A percentile compares a stretch with the other conserved stretches of the same genome.
phyloP scores from a whole-genome alignment of 2,888 invertebrate genomes.

The Acrocera orbiculus region DNA sequence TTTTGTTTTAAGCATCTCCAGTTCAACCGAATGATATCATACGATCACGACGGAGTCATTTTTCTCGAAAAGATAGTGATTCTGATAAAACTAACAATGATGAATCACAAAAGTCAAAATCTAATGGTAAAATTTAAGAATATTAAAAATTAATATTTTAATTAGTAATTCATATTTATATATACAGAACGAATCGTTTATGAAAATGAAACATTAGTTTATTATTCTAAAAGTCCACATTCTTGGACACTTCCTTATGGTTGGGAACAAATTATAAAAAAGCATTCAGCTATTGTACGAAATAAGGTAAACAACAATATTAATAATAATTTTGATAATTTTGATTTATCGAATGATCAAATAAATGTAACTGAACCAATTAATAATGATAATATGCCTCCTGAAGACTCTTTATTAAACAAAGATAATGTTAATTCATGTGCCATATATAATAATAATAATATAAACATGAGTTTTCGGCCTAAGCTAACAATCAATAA shows the following conservation, averaged over 20 bases:
- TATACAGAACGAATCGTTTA: constrained; percentile 26
- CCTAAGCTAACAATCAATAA: too few relatives aligned
- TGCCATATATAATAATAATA: not conserved
- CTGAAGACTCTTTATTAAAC: constrained; percentile 5
- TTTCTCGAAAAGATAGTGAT: constrained; percentile 30
- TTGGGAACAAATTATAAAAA: constrained; percentile 26
- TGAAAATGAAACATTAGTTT: constrained; percentile 27
- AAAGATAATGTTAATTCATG: constrained; percentile 3
- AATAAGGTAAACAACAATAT: constrained; percentile 28
- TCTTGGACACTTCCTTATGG: constrained; percentile 27
- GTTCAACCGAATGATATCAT: constrained; percentile 23
- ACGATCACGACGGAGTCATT: constrained; percentile 30
- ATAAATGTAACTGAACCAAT: not conserved
- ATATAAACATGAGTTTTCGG: too few relatives aligned
- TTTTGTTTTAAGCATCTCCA: constrained; percentile 1
- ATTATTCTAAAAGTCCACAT: constrained; percentile 29
- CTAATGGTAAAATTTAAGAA: too few relatives aligned
- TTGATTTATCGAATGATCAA: constrained; percentile 5
- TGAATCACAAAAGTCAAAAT: constrained; percentile 12
- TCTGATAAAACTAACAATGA: constrained; percentile 21
- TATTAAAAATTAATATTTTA: too few relatives aligned
- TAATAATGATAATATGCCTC: constrained; percentile 8
- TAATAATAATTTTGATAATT: constrained; percentile 11
- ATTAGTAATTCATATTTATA: constrained; percentile 4
- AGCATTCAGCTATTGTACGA: constrained; percentile 26